Conservation (phyloP, 30 jellyfish, hydroid and myxozoan species). For the Aurelia aurita complex sp. Pacific region DNA sequence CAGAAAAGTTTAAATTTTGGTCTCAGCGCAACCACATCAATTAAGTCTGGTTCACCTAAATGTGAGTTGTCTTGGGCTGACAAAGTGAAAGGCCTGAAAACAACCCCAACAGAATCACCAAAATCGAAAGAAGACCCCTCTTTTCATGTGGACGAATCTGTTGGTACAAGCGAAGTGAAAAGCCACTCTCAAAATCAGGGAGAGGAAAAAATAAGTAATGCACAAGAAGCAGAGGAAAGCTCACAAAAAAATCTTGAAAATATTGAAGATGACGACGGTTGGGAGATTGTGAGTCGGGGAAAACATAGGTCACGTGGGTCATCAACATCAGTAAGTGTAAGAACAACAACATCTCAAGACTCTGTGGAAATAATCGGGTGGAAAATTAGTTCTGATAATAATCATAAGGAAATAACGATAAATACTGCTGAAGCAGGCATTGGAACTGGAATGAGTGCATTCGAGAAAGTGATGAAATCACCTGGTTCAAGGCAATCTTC, state of each 20-base stretch:
- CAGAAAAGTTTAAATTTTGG: conserved; percentile 71
- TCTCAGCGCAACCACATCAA: conserved; percentile 1
- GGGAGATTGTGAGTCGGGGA: conserved; percentile 94
- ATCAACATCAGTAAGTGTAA: conserved; percentile 59
- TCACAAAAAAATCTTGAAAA: background rate
- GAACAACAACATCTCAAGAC: conserved; percentile 52
- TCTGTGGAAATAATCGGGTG: conserved; percentile 20
- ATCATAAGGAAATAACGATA: background rate
- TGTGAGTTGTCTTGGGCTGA: conserved; percentile 91
- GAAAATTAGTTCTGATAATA: background rate
- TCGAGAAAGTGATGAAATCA: conserved; percentile 45
- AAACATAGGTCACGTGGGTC: conserved; percentile 85
- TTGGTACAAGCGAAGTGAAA: conserved; percentile 2
- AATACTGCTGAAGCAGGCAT: conserved; percentile 4
- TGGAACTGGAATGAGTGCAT: conserved; percentile 39
- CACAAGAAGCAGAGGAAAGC: background rate
- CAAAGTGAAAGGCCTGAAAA: conserved; percentile 79
- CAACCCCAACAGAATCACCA: conserved; percentile 24
- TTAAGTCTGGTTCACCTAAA: conserved; percentile 15
- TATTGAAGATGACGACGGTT: conserved; percentile 69
- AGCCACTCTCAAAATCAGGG: background rate
- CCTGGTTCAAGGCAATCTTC: background rate
- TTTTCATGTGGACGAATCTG: background rate
- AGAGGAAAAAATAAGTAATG: background rate
- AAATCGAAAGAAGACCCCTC: background rate